Evolutionary conservation across 35 echinoderm and acorn worm genomes (phyloP).

Genomic region (Ophioderma brevispina): DNA sequence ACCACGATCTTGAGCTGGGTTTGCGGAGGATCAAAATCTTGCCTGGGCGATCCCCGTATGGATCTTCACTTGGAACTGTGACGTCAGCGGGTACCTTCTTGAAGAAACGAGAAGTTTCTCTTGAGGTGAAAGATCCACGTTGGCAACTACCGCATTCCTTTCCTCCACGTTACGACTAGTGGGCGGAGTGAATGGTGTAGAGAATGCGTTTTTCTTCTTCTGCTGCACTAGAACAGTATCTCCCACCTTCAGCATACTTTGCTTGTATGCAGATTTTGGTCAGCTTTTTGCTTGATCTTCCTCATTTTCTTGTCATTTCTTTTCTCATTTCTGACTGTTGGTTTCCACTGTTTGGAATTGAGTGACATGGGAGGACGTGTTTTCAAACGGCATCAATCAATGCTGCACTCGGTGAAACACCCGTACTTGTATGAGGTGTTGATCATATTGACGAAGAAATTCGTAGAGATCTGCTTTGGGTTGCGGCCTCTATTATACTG

Average conservation of each 20-base stretch:
- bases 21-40: too few species aligned
- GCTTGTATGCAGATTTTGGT: background rate
- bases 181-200: background rate
- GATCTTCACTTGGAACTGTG: background rate
- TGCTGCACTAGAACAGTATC: constrained; percentile 43
- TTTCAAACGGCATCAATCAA: constrained; percentile 28
- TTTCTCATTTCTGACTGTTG: background rate
- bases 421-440: constrained; percentile 52
- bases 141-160: constrained; percentile 1
- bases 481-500: constrained; percentile 54
- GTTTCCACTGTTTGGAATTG: too few species aligned
- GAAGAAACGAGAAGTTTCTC: background rate
- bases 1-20: too few species aligned
- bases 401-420: constrained; percentile 8
- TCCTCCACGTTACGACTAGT: background rate
- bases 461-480: background rate
- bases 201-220: constrained; percentile 16
- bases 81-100: background rate
- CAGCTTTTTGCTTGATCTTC: background rate
- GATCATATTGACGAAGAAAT: constrained; percentile 57
- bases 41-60: too few species aligned
- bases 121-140: background rate
- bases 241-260: constrained; percentile 13
- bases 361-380: background rate
- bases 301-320: background rate